Percentiles rank a stretch among this genome's conserved stretches.
Conservation (phyloP, 2,113 vertebrate genomes). For the Thermophis baileyi region DNA sequence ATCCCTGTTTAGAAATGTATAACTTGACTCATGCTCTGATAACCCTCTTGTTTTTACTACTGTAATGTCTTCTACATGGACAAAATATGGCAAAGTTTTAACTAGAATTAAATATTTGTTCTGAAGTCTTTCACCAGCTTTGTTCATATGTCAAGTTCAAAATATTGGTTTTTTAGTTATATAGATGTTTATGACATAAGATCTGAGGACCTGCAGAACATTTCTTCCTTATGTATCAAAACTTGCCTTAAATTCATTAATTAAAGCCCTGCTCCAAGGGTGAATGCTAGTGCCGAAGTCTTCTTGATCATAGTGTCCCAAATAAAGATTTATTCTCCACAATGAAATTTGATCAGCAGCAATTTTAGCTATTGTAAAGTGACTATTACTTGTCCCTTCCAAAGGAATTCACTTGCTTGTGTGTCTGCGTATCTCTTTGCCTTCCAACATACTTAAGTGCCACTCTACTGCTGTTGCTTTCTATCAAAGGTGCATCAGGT, state of each 20-base stretch:
- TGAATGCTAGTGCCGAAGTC: neutral
- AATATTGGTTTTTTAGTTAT: neutral
- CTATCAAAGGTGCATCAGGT: neutral
- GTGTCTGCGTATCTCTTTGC: neutral
- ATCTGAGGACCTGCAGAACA: neutral
- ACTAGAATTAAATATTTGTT: neutral
- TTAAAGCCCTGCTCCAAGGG: neutral
- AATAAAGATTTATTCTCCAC: neutral
- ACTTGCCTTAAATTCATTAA: neutral
- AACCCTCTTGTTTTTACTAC: neutral
- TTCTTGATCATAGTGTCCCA: neutral
- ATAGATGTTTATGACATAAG: neutral
- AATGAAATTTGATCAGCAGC: neutral
- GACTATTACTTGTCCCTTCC: neutral
- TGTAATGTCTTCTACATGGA: neutral
- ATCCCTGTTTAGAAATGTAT: neutral
- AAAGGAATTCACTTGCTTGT: neutral
- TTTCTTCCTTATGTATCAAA: neutral
- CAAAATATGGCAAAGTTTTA: neutral
- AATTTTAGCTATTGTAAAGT: neutral
- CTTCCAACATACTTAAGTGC: neutral
- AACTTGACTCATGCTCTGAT: neutral
- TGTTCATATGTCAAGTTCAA: neutral
- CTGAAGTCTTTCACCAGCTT: neutral
- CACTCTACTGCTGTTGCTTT: neutral